phyloP scores from a whole-genome alignment of 2,888 invertebrate genomes.

The Aleiodes testaceus region DNA sequence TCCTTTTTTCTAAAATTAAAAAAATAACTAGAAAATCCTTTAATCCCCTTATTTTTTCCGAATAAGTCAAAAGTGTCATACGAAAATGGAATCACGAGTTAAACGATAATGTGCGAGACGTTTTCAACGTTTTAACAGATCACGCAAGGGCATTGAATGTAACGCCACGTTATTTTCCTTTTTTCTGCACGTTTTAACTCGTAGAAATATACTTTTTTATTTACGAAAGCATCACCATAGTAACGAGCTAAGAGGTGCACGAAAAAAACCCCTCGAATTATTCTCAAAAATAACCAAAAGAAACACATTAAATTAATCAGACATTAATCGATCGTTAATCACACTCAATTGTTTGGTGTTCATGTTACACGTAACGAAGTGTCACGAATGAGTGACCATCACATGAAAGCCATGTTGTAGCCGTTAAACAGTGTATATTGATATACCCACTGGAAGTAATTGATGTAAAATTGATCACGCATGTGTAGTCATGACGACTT shows the following conservation, averaged over 20 bases:
- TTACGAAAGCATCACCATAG: slow-evolving; percentile 59
- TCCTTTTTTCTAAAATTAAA: not conserved
- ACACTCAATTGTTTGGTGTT: not conserved
- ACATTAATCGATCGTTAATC: not conserved
- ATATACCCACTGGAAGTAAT: not conserved
- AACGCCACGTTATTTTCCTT: slow-evolving; percentile 1
- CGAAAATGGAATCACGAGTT: slow-evolving; percentile 1
- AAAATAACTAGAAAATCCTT: not conserved
- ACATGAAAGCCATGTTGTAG: not conserved
- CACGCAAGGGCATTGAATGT: slow-evolving; percentile 14
- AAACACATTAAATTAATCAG: not conserved
- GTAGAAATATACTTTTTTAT: slow-evolving; percentile 53
- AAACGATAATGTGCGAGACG: slow-evolving; percentile 24
- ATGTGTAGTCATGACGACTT: slow-evolving; percentile 46
- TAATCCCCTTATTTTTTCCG: not conserved
- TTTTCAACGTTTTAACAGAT: slow-evolving; percentile 7
- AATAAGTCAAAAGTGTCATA: slow-evolving; percentile 6
- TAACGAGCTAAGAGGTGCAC: slow-evolving; percentile 43
- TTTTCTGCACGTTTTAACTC: slow-evolving; percentile 2
- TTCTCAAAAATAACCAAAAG: not conserved
- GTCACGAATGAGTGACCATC: slow-evolving; percentile 36
- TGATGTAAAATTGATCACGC: slow-evolving; percentile 66
- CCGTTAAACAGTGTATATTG: slow-evolving; percentile 5
- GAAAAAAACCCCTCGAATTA: not conserved
- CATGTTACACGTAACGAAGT: slow-evolving; percentile 4